phyloP scores from a whole-genome alignment of 2,888 invertebrate genomes.

The Cryptosula pallasiana region DNA sequence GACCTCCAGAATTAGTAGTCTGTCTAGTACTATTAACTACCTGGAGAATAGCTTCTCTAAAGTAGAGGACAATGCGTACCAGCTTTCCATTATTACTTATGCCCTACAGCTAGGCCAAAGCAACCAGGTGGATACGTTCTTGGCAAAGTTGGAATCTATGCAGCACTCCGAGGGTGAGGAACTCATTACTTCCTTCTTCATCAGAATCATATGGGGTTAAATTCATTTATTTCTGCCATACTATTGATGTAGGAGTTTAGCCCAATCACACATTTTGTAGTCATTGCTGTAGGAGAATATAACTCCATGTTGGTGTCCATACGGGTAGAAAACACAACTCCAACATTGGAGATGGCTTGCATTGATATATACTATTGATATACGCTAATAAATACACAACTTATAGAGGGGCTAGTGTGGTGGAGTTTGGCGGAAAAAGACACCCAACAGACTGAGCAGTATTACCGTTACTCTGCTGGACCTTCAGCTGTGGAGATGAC shows the following conservation, averaged over 20 bases:
- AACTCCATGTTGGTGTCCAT: too few species aligned
- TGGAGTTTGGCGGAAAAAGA: not conserved
- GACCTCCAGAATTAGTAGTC: slow-evolving; percentile 4
- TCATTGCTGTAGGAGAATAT: too few species aligned
- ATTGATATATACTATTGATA: too few species aligned
- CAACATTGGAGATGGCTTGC: too few species aligned
- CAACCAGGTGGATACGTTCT: slow-evolving; percentile 31
- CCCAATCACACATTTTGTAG: too few species aligned
- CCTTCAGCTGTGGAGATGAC: slow-evolving; percentile 46
- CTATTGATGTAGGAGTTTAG: too few species aligned
- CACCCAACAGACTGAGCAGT: not conserved
- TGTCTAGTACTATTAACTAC: slow-evolving; percentile 42
- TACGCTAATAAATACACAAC: too few species aligned
- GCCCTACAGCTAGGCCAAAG: slow-evolving; percentile 42
- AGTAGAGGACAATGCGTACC: slow-evolving; percentile 37
- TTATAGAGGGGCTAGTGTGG: slow-evolving; percentile 11
- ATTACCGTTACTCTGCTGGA: not conserved
- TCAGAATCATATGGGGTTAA: too few species aligned
- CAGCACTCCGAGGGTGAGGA: slow-evolving; percentile 36
- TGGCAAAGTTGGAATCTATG: slow-evolving; percentile 33
- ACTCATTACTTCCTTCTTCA: too few species aligned
- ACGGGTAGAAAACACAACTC: too few species aligned
- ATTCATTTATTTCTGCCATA: too few species aligned
- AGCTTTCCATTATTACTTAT: slow-evolving; percentile 41
- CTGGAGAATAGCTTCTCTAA: slow-evolving; percentile 38